Base-by-base conservation (phyloP, 64 coral and sea anemone species). In the Pachyseris speciosa region DNA sequence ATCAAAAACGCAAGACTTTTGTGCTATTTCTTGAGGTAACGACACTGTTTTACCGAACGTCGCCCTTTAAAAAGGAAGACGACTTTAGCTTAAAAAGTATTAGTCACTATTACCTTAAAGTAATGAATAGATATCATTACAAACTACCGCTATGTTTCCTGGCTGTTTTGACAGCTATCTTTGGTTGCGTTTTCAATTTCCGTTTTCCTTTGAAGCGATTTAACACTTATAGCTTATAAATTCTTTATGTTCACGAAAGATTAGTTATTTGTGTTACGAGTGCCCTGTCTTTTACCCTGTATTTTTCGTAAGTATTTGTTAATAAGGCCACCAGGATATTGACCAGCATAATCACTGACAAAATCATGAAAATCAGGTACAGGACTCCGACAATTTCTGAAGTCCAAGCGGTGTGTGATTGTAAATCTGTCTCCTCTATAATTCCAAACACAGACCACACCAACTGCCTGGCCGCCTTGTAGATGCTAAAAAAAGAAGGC, bases 281-380 rank as follows among this genome's bases (percentile, higher is more conserved):
- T n/a, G n/a, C n/a, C n/a, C n/a, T n/a, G n/a, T 20, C 32, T 51
- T 27, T 69, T 51, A 90, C 88, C 88, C 16, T 41, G 32, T 47
- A 30, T 38, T 81, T 45, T 2, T 68, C 38, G 20, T 66, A 90
- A 1, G 88, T 90, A 11, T 80, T 80, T 8, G 39, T 65, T 0
- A 90, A 58, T 31, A 90, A 81, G 40, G 88, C 88, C 39, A 90
- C 88, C 27, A 90, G 39, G 27, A 81, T 68, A 17, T 90, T 83
- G 30, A 69, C 9, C 88, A 90, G 13, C 88, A 90, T 90, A 17
- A 90, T 83, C 10, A 83, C 75, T 16, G 58, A 44, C 17, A 90
- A 51, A 68, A 90, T 50, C 6, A 90, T 37, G 22, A 90, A 90
- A 1, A 80, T 10, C 15, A 64, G 20, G 55, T 90, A 90, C 6